Percentiles rank a stretch among this genome's conserved stretches.
These are phyloP conservation scores for Proterorhinus semilunaris DNA, from an alignment of 2,113 vertebrate species.

Conservation along the genomic window DNA sequence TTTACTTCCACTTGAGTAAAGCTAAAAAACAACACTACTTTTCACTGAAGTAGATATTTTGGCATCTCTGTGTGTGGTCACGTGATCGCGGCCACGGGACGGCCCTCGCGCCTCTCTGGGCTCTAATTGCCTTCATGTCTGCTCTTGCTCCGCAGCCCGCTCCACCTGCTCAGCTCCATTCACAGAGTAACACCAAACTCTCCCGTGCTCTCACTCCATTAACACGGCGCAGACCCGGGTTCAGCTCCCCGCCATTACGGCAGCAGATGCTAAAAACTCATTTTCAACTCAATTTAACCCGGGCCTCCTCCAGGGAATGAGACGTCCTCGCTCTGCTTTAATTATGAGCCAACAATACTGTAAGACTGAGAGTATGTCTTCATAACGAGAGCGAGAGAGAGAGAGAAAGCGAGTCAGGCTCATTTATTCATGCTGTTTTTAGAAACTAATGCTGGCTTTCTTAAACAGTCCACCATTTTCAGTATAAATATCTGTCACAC, in stretches of 20 bases:
- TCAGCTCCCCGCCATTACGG: slow-evolving; percentile 77
- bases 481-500: background rate
- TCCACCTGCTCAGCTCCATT: slow-evolving; percentile 79
- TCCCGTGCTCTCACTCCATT: slow-evolving; percentile 82
- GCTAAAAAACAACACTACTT: too few species aligned
- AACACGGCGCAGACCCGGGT: slow-evolving; percentile 78
- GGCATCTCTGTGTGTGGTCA: background rate
- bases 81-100: background rate
- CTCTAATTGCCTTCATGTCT: slow-evolving; percentile 83
- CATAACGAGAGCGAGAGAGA: slow-evolving; percentile 18
- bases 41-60: too few species aligned
- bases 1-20: too few species aligned
- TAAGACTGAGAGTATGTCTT: slow-evolving; percentile 22
- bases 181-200: slow-evolving; percentile 78
- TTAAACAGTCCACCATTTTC: background rate
- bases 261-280: slow-evolving; percentile 79
- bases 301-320: slow-evolving; percentile 62
- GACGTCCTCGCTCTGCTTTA: slow-evolving; percentile 56
- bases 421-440: background rate
- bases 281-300: slow-evolving; percentile 85
- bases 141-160: slow-evolving; percentile 75
- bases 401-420: background rate
- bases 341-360: slow-evolving; percentile 50
- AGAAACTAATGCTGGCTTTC: background rate
- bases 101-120: slow-evolving; percentile 57